These are phyloP conservation scores for Solea senegalensis DNA, from an alignment of 2,113 vertebrate genomes.

Conservation along the genomic window DNA sequence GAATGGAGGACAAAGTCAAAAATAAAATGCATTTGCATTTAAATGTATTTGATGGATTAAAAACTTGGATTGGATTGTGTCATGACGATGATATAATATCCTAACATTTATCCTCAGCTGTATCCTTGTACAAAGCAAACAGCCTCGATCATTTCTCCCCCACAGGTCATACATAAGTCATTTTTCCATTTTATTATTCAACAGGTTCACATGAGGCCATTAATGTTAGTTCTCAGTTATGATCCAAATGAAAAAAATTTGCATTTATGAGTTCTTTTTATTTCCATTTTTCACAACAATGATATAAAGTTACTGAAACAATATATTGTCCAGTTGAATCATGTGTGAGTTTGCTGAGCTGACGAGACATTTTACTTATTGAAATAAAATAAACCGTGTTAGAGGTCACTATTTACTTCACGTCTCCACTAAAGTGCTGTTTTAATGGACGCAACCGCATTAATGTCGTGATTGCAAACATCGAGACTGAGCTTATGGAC, in stretches of 20 bases:
- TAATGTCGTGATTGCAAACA: background rate
- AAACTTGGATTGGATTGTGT: too few species aligned
- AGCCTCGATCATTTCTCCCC: constrained; percentile 4
- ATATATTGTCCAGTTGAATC: background rate
- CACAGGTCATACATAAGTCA: constrained; percentile 64
- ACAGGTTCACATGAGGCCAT: constrained; percentile 40
- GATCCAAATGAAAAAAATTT: constrained; percentile 13
- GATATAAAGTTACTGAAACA: too few species aligned
- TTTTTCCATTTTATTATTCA: constrained; percentile 66
- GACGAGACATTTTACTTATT: background rate
- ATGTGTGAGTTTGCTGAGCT: background rate
- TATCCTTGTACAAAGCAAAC: background rate
- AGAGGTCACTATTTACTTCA: background rate
- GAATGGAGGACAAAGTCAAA: too few species aligned
- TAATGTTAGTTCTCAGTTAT: constrained; percentile 16
- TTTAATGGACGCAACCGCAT: background rate
- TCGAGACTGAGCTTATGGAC: background rate
- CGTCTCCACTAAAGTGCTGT: background rate
- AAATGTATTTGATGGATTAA: too few species aligned
- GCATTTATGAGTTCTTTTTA: background rate
- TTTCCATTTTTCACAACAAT: background rate
- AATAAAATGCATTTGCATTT: too few species aligned
- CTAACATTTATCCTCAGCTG: background rate
- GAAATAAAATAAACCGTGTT: too few species aligned
- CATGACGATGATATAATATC: too few species aligned